Evolutionary conservation across 2,888 invertebrate genomes (phyloP), one percentile per base, ranked within the genome.

Genomic region (Andricus curvator): DNA sequence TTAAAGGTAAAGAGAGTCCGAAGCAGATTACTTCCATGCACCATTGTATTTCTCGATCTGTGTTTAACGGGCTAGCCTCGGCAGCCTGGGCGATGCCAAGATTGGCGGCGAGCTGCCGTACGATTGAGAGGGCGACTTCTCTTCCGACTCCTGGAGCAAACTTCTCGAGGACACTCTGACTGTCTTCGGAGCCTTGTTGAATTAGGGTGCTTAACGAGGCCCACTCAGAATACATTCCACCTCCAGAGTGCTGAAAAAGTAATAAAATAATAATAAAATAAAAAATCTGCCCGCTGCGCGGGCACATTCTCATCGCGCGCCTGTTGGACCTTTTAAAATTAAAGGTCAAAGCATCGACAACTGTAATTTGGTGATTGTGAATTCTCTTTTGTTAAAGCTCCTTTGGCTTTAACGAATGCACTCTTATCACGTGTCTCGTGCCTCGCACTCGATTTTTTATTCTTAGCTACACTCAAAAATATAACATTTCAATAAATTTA

Each of bases 11-110:
- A 20, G 98, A 97, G 6, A 99, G 94, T 0, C 99, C 99, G 93
- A 96, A 98, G 88, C 99, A 97, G 83, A 99, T 96, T 20, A 97
- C 97, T 93, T 97, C 96, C 94, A 97, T 95, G 82, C 97, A 97
- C 97, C 97, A 97, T 91, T 96, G 95, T 74, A 99, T 98, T 97
- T 95, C 95, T 94, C 94, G 95, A 92, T 98, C 98, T 76, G 96
- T 96, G 37, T 95, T 95, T 79, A 99, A 94, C 48, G 96, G 95
- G 90, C 98, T 98, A 6, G 97, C 97, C 88, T 98, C 97, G 0
- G 96, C 95, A 84, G 96, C 96, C 85, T 97, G 97, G 1, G 97
- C 96, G 74, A 95, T 94, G 3, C 96, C 96, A 77, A 96, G 93
- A 90, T 95, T 96, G 48, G 94, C 93, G 6, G 96, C 95, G 9